Evolutionary conservation across 2,888 invertebrate genomes (phyloP).

Genomic region (Galeopsomyia nigrocyanea): DNA sequence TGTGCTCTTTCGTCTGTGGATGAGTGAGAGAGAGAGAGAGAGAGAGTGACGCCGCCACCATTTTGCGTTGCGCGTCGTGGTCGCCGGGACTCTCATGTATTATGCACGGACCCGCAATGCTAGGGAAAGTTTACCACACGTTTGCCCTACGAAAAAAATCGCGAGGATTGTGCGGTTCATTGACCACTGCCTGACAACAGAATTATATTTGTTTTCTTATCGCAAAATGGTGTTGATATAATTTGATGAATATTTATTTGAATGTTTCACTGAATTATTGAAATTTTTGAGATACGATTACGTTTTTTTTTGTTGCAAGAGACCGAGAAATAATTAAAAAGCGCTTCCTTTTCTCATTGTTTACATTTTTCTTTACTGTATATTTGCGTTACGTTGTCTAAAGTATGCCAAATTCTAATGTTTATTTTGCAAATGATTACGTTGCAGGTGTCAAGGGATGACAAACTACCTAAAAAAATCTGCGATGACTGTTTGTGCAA

Average conservation of each 20-base stretch:
- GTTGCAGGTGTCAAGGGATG: conserved; percentile 76
- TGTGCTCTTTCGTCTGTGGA: neutral
- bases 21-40: neutral
- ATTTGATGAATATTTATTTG: neutral
- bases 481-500: conserved; percentile 80
- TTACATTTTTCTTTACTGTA: too few species aligned
- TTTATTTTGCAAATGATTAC: conserved; percentile 25
- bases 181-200: too few species aligned
- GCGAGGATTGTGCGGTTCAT: too few species aligned
- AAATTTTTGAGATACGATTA: too few species aligned
- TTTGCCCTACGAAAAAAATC: neutral
- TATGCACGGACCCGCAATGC: conserved; percentile 25
- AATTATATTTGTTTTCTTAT: too few species aligned
- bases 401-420: neutral
- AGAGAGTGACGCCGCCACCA: conserved; percentile 28
- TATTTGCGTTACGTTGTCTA: too few species aligned
- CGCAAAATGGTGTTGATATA: neutral
- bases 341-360: too few species aligned
- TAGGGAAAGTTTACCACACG: conserved; percentile 6
- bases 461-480: conserved; percentile 79
- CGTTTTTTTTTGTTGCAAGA: too few species aligned
- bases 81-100: conserved; percentile 28
- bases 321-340: too few species aligned
- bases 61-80: conserved; percentile 22
- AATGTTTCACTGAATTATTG: neutral